Conservation (phyloP, 1,140 invertebrate species). For the Apis cerana region DNA sequence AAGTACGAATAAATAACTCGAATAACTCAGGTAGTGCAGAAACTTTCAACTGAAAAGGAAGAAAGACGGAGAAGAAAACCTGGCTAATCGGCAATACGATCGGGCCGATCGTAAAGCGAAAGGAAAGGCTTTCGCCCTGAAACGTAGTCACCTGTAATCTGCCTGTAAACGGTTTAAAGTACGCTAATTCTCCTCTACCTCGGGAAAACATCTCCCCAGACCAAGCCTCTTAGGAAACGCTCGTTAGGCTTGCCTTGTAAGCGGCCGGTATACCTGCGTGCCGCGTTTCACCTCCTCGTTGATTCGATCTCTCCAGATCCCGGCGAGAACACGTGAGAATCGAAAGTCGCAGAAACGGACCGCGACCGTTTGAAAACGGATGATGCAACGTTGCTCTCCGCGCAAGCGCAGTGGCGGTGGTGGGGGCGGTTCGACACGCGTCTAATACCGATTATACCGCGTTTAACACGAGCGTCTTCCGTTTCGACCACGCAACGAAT, state of each 20-base stretch:
- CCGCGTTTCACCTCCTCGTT: conserved; percentile 3
- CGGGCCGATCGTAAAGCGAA: not conserved
- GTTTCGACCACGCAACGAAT: not conserved
- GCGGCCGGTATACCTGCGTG: not conserved
- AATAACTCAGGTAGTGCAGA: too few species aligned
- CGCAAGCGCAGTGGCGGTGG: too few species aligned
- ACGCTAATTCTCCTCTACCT: conserved; percentile 46
- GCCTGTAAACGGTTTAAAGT: conserved; percentile 43
- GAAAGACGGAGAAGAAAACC: too few species aligned
- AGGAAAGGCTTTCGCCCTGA: not conserved
- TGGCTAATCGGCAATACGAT: too few species aligned
- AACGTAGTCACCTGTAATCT: conserved; percentile 18
- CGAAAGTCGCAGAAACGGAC: conserved; percentile 29
- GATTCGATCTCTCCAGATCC: too few species aligned
- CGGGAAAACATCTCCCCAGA: conserved; percentile 44
- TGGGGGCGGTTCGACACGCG: not conserved
- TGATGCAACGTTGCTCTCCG: too few species aligned
- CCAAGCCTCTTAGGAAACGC: conserved; percentile 49
- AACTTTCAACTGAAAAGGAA: too few species aligned
- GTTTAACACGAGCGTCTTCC: conserved; percentile 15
- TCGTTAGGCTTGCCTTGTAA: conserved; percentile 48
- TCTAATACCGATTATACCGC: conserved; percentile 14
- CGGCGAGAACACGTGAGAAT: conserved; percentile 43
- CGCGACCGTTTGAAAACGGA: too few species aligned
- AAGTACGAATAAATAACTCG: too few species aligned